Evolutionary conservation across 1,140 invertebrate genomes (phyloP).

Genomic region (Papilio machaon): DNA sequence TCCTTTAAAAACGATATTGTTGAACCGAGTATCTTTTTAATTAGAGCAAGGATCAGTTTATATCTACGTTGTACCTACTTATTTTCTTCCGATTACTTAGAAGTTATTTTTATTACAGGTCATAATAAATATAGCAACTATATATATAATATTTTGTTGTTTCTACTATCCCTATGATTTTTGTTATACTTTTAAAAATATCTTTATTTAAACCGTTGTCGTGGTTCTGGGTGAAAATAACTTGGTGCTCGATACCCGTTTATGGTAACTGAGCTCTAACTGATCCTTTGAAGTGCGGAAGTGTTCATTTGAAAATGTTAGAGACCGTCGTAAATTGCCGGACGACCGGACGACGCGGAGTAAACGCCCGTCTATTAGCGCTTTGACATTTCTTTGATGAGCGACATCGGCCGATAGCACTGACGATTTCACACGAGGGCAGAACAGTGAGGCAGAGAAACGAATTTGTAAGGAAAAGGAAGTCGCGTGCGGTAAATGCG

Average conservation of each 20-base stretch:
- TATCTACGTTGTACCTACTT: no score
- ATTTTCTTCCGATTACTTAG: neutral
- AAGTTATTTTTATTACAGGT: no score
- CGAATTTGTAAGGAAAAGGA: neutral
- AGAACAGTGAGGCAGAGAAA: neutral
- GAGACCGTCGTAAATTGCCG: conserved; percentile 14
- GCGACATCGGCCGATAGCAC: neutral
- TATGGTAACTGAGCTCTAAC: neutral
- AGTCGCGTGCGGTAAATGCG: neutral
- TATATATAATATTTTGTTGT: no score
- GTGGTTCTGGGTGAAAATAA: neutral
- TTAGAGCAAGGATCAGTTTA: no score
- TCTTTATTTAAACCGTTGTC: neutral
- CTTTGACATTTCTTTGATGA: conserved; percentile 10
- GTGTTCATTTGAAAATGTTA: conserved; percentile 15
- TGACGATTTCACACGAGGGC: neutral
- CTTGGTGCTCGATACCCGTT: neutral
- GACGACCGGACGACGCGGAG: neutral
- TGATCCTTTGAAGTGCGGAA: conserved; percentile 14
- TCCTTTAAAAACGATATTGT: no score
- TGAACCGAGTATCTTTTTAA: no score
- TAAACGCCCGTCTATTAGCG: conserved; percentile 4
- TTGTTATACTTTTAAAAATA: neutral
- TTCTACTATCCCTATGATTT: neutral
- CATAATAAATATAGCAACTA: no score